phyloP scores from a whole-genome alignment of 1,140 invertebrate genomes.

The Arctopsyche grandis region DNA sequence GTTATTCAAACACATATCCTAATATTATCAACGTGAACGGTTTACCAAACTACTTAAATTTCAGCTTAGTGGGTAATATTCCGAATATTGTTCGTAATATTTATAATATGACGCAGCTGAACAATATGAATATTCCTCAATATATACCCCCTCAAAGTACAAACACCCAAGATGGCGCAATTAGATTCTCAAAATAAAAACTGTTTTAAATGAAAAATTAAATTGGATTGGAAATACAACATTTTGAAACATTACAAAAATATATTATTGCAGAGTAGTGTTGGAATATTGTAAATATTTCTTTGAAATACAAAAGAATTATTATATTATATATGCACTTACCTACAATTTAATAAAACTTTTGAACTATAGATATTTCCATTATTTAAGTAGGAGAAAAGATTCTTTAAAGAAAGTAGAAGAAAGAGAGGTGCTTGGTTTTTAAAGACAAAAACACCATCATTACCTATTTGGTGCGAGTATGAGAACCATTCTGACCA shows the following conservation, averaged over 20 bases:
- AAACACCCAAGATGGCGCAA: neutral
- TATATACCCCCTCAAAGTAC: neutral
- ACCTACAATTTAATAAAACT: too few species aligned
- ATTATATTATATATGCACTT: neutral
- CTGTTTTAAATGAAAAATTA: too few species aligned
- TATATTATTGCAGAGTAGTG: neutral
- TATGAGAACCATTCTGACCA: too few species aligned
- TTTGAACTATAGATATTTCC: too few species aligned
- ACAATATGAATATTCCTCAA: neutral
- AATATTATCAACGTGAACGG: neutral
- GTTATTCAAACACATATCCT: neutral
- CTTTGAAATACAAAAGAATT: neutral
- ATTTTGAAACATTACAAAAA: neutral
- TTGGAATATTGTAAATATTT: neutral
- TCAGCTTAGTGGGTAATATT: neutral
- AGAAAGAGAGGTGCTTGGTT: too few species aligned
- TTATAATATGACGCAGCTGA: neutral
- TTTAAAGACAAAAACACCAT: too few species aligned
- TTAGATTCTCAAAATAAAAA: neutral
- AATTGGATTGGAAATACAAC: neutral
- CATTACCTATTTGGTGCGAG: too few species aligned
- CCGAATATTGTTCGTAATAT: neutral
- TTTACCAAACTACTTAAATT: neutral
- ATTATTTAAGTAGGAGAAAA: too few species aligned
- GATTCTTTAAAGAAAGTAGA: too few species aligned